These are phyloP conservation scores for Megalops atlanticus DNA, from an alignment of 2,113 vertebrate species.

Conservation along the genomic window DNA sequence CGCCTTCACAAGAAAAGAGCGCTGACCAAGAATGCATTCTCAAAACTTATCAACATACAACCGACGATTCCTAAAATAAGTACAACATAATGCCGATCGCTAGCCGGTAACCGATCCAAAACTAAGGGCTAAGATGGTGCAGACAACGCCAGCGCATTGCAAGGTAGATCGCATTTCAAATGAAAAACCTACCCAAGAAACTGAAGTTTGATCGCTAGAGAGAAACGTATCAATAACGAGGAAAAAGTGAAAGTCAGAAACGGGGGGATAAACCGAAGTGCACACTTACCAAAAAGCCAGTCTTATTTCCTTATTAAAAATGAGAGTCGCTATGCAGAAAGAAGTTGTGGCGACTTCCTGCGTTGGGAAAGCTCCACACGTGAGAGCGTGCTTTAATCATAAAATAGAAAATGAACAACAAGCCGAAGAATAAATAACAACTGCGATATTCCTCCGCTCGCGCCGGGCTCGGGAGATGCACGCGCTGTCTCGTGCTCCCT, in stretches of 20 bases:
- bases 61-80: background rate
- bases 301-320: conserved; percentile 51
- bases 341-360: conserved; percentile 42
- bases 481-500: conserved; percentile 68
- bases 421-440: conserved; percentile 67
- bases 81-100: background rate
- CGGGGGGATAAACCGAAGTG: conserved; percentile 45
- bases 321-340: conserved; percentile 54
- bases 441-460: conserved; percentile 72
- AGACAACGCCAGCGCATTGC: too few relatives aligned
- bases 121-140: too few relatives aligned
- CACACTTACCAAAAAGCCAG: conserved; percentile 65
- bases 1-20: too few relatives aligned
- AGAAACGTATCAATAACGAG: conserved; percentile 30
- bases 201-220: conserved; percentile 12
- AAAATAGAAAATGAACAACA: conserved; percentile 64
- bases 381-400: conserved; percentile 67
- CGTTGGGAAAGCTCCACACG: conserved; percentile 57
- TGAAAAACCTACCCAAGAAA: background rate
- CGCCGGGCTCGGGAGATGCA: conserved; percentile 60
- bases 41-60: background rate
- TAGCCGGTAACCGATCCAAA: too few relatives aligned
- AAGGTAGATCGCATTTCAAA: background rate
- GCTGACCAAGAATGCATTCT: background rate
- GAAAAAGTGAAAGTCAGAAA: conserved; percentile 37